phyloP scores from a whole-genome alignment of 2,797 vertebrate genomes.

The Cirrhinus molitorella region DNA sequence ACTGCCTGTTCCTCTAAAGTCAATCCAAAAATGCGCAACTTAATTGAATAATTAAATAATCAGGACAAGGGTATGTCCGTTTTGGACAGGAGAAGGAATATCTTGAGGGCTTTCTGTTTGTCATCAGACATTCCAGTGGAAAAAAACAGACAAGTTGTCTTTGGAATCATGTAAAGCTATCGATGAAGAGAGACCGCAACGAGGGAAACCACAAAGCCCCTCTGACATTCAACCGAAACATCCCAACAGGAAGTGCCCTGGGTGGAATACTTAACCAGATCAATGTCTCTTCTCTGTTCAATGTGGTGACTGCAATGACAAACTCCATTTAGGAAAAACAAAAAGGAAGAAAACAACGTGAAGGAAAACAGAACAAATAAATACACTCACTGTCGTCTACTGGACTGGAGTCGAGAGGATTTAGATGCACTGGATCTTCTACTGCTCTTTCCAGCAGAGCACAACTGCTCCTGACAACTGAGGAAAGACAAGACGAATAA shows the following conservation, averaged over 20 bases:
- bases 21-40: constrained; percentile 9
- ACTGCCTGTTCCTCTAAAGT: background rate
- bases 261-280: constrained; percentile 26
- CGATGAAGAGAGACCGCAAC: constrained; percentile 43
- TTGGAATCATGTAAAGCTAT: constrained; percentile 38
- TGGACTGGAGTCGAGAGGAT: constrained; percentile 36
- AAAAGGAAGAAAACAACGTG: background rate
- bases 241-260: constrained; percentile 2
- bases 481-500: constrained; percentile 18
- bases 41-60: constrained; percentile 4
- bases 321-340: constrained; percentile 41
- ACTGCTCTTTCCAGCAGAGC: constrained; percentile 52
- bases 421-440: constrained; percentile 39
- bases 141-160: constrained; percentile 25
- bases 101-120: constrained; percentile 41
- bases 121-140: constrained; percentile 28
- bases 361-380: background rate
- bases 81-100: background rate
- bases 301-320: constrained; percentile 43
- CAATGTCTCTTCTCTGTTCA: constrained; percentile 27
- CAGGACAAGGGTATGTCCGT: constrained; percentile 24
- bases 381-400: constrained; percentile 51
- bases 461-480: constrained; percentile 56
- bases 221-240: constrained; percentile 21
- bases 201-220: constrained; percentile 36